phyloP scores from a whole-genome alignment of 2,888 invertebrate genomes.

The Syrphus vitripennis region DNA sequence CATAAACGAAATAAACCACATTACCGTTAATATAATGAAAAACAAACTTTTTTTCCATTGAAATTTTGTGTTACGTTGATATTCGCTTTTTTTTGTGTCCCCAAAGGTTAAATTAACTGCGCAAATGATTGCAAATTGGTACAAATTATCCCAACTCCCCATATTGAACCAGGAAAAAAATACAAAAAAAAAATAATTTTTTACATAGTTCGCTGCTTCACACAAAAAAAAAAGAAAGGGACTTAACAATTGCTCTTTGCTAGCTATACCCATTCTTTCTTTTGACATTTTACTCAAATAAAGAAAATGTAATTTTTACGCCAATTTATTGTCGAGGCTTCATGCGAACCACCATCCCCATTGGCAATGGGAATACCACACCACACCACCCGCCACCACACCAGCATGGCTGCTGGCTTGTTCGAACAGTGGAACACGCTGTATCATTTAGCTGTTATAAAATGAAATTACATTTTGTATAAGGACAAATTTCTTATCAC shows the following conservation, averaged over 20 bases:
- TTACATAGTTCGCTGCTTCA: not conserved
- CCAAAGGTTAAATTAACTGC: conserved; percentile 48
- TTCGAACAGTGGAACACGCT: not conserved
- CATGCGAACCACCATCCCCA: not conserved
- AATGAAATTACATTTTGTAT: too few relatives aligned
- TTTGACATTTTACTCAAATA: conserved; percentile 5
- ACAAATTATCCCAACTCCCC: conserved; percentile 37
- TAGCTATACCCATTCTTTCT: not conserved
- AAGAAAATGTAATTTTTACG: conserved; percentile 51
- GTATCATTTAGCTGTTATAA: not conserved
- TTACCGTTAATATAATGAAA: conserved; percentile 5
- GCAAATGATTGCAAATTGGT: conserved; percentile 58
- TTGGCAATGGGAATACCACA: too few relatives aligned
- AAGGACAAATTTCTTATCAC: too few relatives aligned
- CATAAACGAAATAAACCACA: not conserved
- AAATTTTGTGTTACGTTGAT: conserved; percentile 33
- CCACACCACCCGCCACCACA: too few relatives aligned
- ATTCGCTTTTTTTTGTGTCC: not conserved
- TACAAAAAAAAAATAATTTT: not conserved
- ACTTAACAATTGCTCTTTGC: not conserved
- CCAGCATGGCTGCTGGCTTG: too few relatives aligned
- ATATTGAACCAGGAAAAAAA: not conserved
- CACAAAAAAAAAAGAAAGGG: not conserved
- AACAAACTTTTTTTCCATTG: not conserved
- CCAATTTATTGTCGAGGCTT: conserved; percentile 41